Percentiles rank a stretch among this genome's conserved stretches.
phyloP scores from a whole-genome alignment of 2,797 vertebrate species.

The Yasuhikotakia modesta region DNA sequence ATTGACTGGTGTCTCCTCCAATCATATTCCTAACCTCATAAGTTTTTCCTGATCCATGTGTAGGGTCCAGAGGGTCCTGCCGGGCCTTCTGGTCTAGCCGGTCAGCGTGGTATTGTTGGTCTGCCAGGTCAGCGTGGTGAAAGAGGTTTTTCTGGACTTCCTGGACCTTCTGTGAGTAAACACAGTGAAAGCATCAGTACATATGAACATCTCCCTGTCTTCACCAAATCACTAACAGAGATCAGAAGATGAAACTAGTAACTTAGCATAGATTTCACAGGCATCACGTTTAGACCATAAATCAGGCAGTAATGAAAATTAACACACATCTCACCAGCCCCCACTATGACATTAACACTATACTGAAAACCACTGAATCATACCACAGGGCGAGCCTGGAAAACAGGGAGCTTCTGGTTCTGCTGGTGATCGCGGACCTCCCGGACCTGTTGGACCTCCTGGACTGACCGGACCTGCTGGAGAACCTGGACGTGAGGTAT shows the following conservation, averaged over 20 bases:
- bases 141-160: conserved; percentile 93
- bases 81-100: conserved; percentile 88
- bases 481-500: conserved; percentile 90
- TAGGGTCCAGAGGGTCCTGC: conserved; percentile 89
- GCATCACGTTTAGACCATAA: too few species aligned
- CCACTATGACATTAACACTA: neutral
- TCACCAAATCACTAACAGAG: neutral
- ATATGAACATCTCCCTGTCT: neutral
- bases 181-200: neutral
- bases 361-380: conserved; percentile 4
- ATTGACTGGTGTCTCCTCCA: neutral
- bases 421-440: conserved; percentile 88
- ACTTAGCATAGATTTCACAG: too few species aligned
- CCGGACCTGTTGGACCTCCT: conserved; percentile 92
- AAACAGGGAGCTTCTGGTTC: conserved; percentile 89
- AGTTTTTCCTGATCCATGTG: conserved; percentile 11
- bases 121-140: conserved; percentile 95
- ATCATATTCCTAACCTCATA: neutral
- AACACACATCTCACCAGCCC: too few species aligned
- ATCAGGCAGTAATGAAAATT: too few species aligned
- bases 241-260: too few species aligned
- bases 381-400: conserved; percentile 89
- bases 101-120: conserved; percentile 93
- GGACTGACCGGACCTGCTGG: conserved; percentile 90
- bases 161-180: conserved; percentile 90